Evolutionary conservation across 2,888 invertebrate genomes (phyloP).

Genomic region (Mimachlamys varia): DNA sequence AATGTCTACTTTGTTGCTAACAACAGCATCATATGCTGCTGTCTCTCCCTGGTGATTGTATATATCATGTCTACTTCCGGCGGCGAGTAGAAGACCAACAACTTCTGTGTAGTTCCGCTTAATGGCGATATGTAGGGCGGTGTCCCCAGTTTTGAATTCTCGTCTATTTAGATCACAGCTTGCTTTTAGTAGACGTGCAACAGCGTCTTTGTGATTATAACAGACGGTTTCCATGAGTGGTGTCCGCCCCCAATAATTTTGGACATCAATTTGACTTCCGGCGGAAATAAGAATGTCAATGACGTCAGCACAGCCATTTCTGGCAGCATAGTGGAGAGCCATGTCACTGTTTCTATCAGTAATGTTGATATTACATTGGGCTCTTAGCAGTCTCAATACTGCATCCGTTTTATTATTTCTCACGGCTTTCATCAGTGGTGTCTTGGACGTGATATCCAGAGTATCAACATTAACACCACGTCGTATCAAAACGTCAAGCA

Average conservation of each 20-base stretch:
- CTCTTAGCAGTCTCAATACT: constrained; percentile 75
- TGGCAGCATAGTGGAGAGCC: constrained; percentile 79
- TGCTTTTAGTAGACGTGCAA: constrained; percentile 74
- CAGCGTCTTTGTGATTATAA: constrained; percentile 80
- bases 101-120: constrained; percentile 80
- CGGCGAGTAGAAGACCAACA: constrained; percentile 77
- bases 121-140: constrained; percentile 80
- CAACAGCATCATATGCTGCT: constrained; percentile 78
- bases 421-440: constrained; percentile 81
- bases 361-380: constrained; percentile 78
- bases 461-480: constrained; percentile 79
- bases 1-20: constrained; percentile 79
- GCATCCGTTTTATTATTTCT: constrained; percentile 80
- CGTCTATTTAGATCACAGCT: constrained; percentile 79
- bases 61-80: constrained; percentile 77
- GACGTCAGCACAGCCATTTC: constrained; percentile 79
- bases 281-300: constrained; percentile 77
- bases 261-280: constrained; percentile 78
- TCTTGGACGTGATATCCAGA: constrained; percentile 80
- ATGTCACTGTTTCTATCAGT: constrained; percentile 80
- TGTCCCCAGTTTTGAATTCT: constrained; percentile 80
- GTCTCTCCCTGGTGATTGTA: constrained; percentile 81
- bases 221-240: constrained; percentile 81
- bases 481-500: constrained; percentile 78
- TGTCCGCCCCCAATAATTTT: constrained; percentile 81